Evolutionary conservation across 2,888 invertebrate species (phyloP).

Genomic region (Phaonia tiefii): DNA sequence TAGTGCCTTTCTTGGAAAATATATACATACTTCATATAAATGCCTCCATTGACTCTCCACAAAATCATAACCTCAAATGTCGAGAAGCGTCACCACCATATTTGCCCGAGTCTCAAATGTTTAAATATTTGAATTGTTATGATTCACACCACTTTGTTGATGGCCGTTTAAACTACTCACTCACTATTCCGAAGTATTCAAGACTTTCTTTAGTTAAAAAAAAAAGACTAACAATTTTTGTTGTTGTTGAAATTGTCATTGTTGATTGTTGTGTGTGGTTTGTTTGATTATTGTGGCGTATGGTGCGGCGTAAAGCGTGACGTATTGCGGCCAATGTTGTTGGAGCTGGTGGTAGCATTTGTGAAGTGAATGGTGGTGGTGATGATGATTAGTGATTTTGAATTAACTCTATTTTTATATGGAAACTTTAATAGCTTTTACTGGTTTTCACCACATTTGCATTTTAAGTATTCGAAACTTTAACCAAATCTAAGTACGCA

Average conservation of each 20-base stretch:
- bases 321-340: too few species aligned
- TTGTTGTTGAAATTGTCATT: constrained; percentile 32
- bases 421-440: constrained; percentile 7
- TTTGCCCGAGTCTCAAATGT: constrained; percentile 28
- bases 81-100: constrained; percentile 30
- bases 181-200: too few species aligned
- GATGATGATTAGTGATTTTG: constrained; percentile 34
- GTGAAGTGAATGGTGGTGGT: constrained; percentile 37
- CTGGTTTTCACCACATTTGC: constrained; percentile 36
- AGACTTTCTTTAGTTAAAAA: constrained; percentile 50
- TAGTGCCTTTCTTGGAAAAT: constrained; percentile 54
- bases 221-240: too few species aligned
- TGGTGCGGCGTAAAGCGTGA: neutral
- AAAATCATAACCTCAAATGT: constrained; percentile 17
- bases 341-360: constrained; percentile 30
- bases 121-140: constrained; percentile 44
- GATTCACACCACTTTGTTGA: constrained; percentile 53
- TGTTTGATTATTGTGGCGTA: constrained; percentile 1
- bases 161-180: too few species aligned
- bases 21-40: too few species aligned
- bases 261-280: constrained; percentile 14
- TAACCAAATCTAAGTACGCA: neutral
- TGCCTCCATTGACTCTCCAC: neutral
- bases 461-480: neutral
- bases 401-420: constrained; percentile 14